Evolutionary conservation across 2,113 vertebrate species (phyloP).

Genomic region (Chlorocebus sabaeus): DNA sequence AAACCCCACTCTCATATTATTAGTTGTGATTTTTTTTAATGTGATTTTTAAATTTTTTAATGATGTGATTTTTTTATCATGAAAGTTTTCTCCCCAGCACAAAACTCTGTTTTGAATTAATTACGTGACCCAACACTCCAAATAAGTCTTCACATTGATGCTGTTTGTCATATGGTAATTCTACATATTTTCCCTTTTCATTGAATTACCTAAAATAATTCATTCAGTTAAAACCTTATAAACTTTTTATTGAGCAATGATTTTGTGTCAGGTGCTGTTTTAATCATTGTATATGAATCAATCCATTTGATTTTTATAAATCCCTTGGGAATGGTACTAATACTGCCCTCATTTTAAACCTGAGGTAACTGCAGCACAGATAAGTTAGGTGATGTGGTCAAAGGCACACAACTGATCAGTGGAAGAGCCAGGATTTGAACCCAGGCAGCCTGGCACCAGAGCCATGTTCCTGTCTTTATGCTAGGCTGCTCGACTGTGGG

Average conservation of each 20-base stretch:
- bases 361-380: not conserved
- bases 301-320: not conserved
- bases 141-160: not conserved
- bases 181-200: not conserved
- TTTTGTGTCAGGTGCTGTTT: not conserved
- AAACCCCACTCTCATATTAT: not conserved
- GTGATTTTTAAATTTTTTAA: no score
- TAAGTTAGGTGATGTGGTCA: not conserved
- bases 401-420: not conserved
- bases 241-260: not conserved
- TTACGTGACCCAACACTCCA: not conserved
- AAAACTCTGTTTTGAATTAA: not conserved
- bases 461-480: not conserved
- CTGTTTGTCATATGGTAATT: not conserved
- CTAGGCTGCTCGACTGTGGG: not conserved
- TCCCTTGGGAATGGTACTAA: not conserved
- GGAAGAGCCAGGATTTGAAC: not conserved
- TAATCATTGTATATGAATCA: not conserved
- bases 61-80: not conserved
- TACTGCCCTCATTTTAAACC: not conserved
- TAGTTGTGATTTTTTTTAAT: not conserved
- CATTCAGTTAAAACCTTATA: not conserved
- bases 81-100: not conserved
- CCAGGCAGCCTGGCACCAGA: not conserved
- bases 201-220: not conserved